Conservation (phyloP, 1,140 invertebrate species). For the Drosophila orosa region DNA sequence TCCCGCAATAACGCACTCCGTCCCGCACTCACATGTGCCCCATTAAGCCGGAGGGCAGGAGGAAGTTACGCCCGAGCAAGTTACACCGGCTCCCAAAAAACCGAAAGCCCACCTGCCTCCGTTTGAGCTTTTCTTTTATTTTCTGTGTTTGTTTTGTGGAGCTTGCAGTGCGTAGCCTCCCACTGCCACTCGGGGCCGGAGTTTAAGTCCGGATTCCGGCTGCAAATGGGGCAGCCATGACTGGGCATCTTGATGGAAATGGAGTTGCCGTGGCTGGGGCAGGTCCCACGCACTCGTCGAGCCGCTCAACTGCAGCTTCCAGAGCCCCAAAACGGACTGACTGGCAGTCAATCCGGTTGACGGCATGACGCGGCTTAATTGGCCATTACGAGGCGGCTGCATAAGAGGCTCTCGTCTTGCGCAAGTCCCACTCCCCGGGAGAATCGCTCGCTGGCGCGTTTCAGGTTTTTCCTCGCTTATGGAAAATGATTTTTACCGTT, state of each 20-base stretch:
- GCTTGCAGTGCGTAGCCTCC: conserved; percentile 66
- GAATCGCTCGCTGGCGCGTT: conserved; percentile 49
- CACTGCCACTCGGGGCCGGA: conserved; percentile 20
- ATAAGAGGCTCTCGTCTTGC: conserved; percentile 64
- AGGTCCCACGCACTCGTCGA: conserved; percentile 70
- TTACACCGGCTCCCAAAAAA: conserved; percentile 29
- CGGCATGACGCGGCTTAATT: conserved; percentile 71
- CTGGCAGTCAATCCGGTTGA: conserved; percentile 42
- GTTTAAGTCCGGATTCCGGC: conserved; percentile 23
- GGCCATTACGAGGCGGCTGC: conserved; percentile 68
- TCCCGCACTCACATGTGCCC: conserved; percentile 37
- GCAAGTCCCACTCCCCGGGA: conserved; percentile 43
- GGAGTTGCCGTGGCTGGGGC: conserved; percentile 24
- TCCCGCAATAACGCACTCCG: conserved; percentile 17
- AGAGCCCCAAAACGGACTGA: conserved; percentile 10
- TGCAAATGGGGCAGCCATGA: conserved; percentile 52
- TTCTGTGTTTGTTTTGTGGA: conserved; percentile 5
- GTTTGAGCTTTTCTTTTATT: conserved; percentile 25
- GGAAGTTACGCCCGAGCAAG: conserved; percentile 59
- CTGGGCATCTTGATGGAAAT: conserved; percentile 62
- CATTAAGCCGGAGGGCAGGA: conserved; percentile 43
- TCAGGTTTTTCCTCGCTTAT: conserved; percentile 60
- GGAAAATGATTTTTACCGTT: conserved; percentile 65
- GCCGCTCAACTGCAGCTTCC: conserved; percentile 48
- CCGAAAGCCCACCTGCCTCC: conserved; percentile 52